phyloP scores from a whole-genome alignment of 1,140 invertebrate species.

The Aphaenogaster floridana region DNA sequence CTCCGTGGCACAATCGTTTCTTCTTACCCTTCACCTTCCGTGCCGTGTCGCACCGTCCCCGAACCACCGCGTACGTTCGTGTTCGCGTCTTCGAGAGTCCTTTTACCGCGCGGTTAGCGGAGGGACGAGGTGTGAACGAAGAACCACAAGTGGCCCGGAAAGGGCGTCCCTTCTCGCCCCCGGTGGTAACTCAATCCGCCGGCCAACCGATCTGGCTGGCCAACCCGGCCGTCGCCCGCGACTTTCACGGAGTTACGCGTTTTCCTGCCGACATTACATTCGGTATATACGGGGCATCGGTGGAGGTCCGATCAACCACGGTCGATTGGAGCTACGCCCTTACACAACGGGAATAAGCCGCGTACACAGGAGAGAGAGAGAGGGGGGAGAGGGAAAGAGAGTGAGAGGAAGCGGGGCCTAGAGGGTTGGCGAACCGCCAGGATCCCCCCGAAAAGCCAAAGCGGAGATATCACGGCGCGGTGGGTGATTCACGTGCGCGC shows the following conservation, averaged over 20 bases:
- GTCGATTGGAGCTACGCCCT: slow-evolving; percentile 70
- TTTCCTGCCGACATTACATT: slow-evolving; percentile 75
- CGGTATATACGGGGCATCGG: slow-evolving; percentile 54
- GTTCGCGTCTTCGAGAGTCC: slow-evolving; percentile 68
- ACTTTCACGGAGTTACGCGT: slow-evolving; percentile 82
- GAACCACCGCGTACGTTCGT: background rate
- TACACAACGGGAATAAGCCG: slow-evolving; percentile 70
- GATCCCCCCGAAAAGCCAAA: slow-evolving; percentile 33
- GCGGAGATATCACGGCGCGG: slow-evolving; percentile 61
- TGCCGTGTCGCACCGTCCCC: background rate
- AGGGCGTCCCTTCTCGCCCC: slow-evolving; percentile 70
- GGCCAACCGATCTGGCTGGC: slow-evolving; percentile 8
- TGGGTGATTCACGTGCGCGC: slow-evolving; percentile 59
- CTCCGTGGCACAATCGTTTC: background rate
- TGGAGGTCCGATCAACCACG: slow-evolving; percentile 75
- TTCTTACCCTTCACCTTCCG: slow-evolving; percentile 3
- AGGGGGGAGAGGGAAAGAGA: background rate
- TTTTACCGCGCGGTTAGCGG: slow-evolving; percentile 65
- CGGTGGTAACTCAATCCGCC: slow-evolving; percentile 68
- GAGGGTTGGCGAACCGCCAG: slow-evolving; percentile 51
- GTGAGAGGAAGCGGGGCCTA: background rate
- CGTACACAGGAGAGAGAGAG: background rate
- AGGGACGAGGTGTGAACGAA: slow-evolving; percentile 84
- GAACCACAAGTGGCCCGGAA: slow-evolving; percentile 83
- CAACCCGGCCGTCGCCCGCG: slow-evolving; percentile 59